Conservation (phyloP, 2,888 invertebrate species). For the Hyles lineata region DNA sequence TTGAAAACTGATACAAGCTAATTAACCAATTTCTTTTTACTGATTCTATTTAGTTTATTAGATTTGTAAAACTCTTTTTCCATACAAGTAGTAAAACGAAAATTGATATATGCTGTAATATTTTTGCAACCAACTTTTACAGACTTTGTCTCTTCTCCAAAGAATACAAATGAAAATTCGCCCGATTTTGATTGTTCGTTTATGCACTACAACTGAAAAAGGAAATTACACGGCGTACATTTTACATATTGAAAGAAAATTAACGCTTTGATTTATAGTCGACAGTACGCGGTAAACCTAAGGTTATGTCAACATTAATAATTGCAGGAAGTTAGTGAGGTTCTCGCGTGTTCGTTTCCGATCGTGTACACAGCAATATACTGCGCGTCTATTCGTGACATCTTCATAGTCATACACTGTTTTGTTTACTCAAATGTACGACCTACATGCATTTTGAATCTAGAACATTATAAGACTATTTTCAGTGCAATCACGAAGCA, state of each 20-base stretch:
- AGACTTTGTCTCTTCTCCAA: no score
- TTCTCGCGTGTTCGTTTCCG: conserved; percentile 36
- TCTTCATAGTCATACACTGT: background rate
- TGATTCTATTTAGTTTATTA: no score
- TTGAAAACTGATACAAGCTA: no score
- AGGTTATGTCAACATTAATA: conserved; percentile 8
- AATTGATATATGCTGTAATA: no score
- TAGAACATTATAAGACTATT: background rate
- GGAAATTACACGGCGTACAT: no score
- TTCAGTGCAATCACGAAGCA: background rate
- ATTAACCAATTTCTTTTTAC: no score
- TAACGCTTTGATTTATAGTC: background rate
- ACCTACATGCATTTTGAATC: conserved; percentile 10
- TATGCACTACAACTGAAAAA: no score
- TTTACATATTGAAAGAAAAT: background rate
- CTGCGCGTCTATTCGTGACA: conserved; percentile 32
- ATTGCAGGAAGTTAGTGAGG: conserved; percentile 32
- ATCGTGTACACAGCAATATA: conserved; percentile 1
- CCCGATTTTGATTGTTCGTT: no score
- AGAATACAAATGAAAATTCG: no score
- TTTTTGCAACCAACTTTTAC: no score
- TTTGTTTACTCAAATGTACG: background rate
- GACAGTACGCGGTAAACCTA: background rate
- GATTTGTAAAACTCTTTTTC: no score
- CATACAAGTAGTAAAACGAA: no score